Percentiles rank a stretch among this genome's conserved stretches.
phyloP scores from a whole-genome alignment of 2,888 invertebrate species.

The Agriotes lineatus region DNA sequence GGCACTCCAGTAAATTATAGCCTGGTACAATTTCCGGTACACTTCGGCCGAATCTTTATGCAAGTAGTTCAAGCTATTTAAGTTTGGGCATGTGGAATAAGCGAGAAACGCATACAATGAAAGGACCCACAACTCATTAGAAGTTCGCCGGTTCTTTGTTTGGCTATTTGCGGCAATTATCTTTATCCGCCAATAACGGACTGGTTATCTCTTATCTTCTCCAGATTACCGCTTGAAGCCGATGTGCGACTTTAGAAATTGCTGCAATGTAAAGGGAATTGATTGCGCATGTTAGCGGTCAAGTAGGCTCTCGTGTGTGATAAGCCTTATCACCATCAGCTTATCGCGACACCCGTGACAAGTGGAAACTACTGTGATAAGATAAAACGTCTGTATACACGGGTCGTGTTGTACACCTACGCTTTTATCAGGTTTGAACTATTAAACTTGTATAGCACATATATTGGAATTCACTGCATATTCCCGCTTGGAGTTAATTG shows the following conservation, averaged over 20 bases:
- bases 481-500: constrained; percentile 18
- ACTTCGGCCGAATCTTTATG: constrained; percentile 16
- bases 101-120: constrained; percentile 17
- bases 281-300: constrained; percentile 45
- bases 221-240: background rate
- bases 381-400: constrained; percentile 42
- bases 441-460: constrained; percentile 19
- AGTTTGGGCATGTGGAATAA: constrained; percentile 18
- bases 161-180: background rate
- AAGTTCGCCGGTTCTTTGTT: constrained; percentile 10
- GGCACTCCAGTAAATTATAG: background rate
- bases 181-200: background rate
- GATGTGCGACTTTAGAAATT: constrained; percentile 2
- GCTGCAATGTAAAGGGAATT: constrained; percentile 19
- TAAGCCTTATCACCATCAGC: constrained; percentile 42
- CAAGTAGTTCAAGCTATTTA: constrained; percentile 7
- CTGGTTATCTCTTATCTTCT: background rate
- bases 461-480: constrained; percentile 16
- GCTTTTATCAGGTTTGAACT: constrained; percentile 33
- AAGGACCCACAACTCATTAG: constrained; percentile 12
- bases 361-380: constrained; percentile 45
- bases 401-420: constrained; percentile 39
- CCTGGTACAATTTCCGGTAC: constrained; percentile 1
- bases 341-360: constrained; percentile 43
- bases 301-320: constrained; percentile 41